Base-by-base conservation (phyloP, 2,888 invertebrate genomes). In the Mongoloraphidia duomilia region DNA sequence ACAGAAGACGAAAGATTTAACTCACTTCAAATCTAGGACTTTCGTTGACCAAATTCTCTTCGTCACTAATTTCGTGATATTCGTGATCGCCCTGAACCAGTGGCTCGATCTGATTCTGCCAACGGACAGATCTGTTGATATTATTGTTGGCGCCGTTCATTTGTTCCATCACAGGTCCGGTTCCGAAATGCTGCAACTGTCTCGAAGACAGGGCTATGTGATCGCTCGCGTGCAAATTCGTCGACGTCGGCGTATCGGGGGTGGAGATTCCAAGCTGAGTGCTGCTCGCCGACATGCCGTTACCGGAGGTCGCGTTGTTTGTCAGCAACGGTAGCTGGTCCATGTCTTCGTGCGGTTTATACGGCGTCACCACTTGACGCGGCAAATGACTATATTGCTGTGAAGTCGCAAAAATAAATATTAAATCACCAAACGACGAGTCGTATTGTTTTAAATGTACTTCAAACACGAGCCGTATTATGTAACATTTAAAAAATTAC, bases 291-390 rank as follows among this genome's bases (percentile, higher is more conserved):
- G 66, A 50, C 38, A 47, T 48, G 43, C 14, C 45, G 33, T 41
- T 39, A 39, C 39, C 39, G 39, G 66, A 69, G 14, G 67, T 68
- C 37, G 68, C 69, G 34, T 68, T 66, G 1, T 77, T 76, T 55
- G 74, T 70, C 51, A 82, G 68, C 10, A 82, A 65, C 0, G 82
- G 82, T 36, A 80, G 76, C 58, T 80, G 80, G 58, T 83, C 83
- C 56, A 81, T 66, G 59, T 91, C 91, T 60, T 89, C 88, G 13
- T 88, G 87, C 0, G 90, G 90, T 60, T 89, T 85, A 66, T 89
- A 92, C 2, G 91, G 90, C 9, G 87, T 82, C 36, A 91, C 90
- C 17, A 92, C 79, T 69, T 93, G 92, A 34, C 87, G 80, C 34
- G 93, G 93, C 51, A 92, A 78, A 67, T 85, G 80, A 53, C 79